Percentiles rank a stretch among this genome's conserved stretches.
These are phyloP conservation scores for Papilio helenus DNA, from an alignment of 1,140 invertebrate genomes.

Conservation along the genomic window DNA sequence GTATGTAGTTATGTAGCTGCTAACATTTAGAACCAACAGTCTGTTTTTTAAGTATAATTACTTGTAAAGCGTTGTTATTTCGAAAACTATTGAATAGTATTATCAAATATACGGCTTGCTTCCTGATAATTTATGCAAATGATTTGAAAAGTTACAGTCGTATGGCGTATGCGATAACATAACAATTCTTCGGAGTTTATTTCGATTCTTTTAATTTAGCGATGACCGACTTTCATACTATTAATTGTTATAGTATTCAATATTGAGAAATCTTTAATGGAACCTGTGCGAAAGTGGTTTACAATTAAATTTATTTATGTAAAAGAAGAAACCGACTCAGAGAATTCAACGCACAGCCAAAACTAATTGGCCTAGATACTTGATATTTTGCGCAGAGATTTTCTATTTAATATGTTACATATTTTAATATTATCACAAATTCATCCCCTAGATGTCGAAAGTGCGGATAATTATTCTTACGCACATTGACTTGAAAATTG, in stretches of 20 bases:
- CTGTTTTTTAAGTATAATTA: too few relatives aligned
- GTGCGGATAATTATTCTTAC: background rate
- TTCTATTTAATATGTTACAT: background rate
- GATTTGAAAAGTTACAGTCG: background rate
- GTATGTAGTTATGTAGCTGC: too few relatives aligned
- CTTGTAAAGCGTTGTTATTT: background rate
- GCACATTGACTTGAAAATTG: background rate
- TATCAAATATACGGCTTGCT: background rate
- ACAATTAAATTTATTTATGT: background rate
- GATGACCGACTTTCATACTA: background rate
- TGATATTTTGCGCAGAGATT: background rate
- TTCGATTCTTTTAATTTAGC: background rate
- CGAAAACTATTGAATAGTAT: background rate
- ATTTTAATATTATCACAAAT: background rate
- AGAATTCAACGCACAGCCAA: background rate
- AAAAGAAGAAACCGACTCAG: background rate
- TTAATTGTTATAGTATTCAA: background rate
- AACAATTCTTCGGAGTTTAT: background rate
- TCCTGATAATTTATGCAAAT: background rate
- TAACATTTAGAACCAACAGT: background rate
- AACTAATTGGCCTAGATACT: background rate
- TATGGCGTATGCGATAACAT: background rate
- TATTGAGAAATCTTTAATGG: conserved; percentile 3
- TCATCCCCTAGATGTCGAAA: background rate
- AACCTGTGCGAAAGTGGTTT: background rate